Percentiles rank a stretch among this genome's conserved stretches.
Evolutionary conservation across 2,888 invertebrate genomes (phyloP).

Genomic region (Microctonus brassicae): DNA sequence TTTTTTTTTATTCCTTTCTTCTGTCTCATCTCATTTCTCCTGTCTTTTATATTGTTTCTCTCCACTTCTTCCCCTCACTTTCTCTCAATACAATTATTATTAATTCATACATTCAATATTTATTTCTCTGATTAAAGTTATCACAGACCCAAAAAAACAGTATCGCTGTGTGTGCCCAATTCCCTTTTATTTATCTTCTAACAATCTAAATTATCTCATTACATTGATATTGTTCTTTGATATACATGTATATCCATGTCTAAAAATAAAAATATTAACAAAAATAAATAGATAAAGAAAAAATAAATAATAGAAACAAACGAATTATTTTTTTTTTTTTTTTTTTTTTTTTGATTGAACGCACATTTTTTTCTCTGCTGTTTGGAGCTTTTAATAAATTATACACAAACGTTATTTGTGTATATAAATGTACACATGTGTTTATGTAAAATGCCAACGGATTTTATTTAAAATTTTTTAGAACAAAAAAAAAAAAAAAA

Average conservation of each 20-base stretch:
- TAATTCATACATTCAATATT: slow-evolving; percentile 1
- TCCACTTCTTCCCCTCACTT: background rate
- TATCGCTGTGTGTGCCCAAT: slow-evolving; percentile 13
- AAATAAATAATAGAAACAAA: background rate
- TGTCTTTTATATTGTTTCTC: background rate
- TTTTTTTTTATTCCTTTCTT: background rate
- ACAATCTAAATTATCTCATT: slow-evolving; percentile 13
- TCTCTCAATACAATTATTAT: background rate
- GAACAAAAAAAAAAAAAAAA: too few species aligned
- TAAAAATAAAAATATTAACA: background rate
- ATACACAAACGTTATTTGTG: too few species aligned
- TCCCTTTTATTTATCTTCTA: background rate
- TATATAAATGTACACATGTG: too few species aligned
- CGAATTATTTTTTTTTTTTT: too few species aligned
- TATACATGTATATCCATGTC: background rate
- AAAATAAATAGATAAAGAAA: background rate
- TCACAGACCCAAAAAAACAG: slow-evolving; percentile 30
- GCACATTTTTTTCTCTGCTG: too few species aligned
- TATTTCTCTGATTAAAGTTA: slow-evolving; percentile 18
- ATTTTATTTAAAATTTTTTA: too few species aligned
- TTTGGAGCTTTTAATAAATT: too few species aligned
- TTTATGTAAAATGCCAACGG: too few species aligned
- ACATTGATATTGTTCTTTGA: slow-evolving; percentile 24
- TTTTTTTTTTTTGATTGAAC: too few species aligned
- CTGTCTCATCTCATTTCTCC: slow-evolving; percentile 4